Evolutionary conservation across 2,113 vertebrate species (phyloP), one percentile per base, ranked within the genome.

Genomic region (Xyrauchen texanus): DNA sequence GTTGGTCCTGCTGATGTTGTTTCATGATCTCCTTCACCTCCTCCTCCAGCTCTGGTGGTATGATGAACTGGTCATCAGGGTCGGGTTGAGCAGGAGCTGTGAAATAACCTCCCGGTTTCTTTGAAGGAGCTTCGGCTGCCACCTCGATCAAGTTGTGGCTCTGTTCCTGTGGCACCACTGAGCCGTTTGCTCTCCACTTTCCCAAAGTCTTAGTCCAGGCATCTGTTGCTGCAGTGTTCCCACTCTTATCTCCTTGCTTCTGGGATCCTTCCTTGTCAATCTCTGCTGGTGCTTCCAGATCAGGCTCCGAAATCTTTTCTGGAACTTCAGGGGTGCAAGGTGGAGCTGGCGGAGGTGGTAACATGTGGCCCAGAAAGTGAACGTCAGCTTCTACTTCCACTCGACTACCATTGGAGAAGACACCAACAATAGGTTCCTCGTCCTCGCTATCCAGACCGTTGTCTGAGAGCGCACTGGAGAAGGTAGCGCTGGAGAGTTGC

Each of bases 21-120:
- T 97, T 98, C 96, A 99, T 99, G 66, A 99, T 96, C 86, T 99
- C 97, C 85, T 96, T 98, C 65, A 99, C 98, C 81, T 99, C 98
- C 86, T 99, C 98, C 83, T 99, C 98, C 47, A 99, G 94, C 89
- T 99, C 98, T 0, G 98, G 98, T 0, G 98, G 98, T 79, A 99
- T 95, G 88, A 99, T 99, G 77, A 99, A 97, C 92, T 98, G 97
- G 83, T 99, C 98, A 0, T 99, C 97, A 0, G 98, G 98, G 84
- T 99, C 98, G 0, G 96, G 98, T 77, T 99, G 96, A 0, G 98
- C 95, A 0, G 98, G 97, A 16, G 98, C 98, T 0, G 96, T 96
- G 51, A 99, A 99, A 87, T 99, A 99, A 9, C 97, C 98, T 0
- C 98, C 97, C 0, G 92, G 88, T 87, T 95, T 98, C 67, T 94